These are phyloP conservation scores for Ahaetulla prasina DNA, from an alignment of 2,113 vertebrate species.

Conservation along the genomic window DNA sequence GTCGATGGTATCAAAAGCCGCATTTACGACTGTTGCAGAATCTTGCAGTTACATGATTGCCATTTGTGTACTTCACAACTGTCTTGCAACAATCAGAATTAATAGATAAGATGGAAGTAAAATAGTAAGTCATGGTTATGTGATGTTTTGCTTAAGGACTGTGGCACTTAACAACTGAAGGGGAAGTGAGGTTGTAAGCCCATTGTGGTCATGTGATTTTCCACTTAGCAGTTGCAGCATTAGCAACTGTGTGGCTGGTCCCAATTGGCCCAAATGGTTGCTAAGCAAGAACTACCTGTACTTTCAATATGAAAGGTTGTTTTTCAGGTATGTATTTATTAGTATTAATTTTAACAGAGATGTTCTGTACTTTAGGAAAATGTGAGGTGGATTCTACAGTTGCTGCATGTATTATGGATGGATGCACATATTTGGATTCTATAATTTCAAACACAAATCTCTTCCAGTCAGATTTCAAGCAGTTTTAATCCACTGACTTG, in stretches of 20 bases:
- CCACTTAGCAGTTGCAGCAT: background rate
- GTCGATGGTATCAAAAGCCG: too few relatives aligned
- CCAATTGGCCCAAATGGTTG: background rate
- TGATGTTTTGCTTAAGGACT: background rate
- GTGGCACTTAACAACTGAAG: background rate
- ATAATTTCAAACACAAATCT: background rate
- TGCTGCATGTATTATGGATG: background rate
- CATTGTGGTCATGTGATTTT: background rate
- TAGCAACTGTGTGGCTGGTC: background rate
- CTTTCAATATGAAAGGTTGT: background rate
- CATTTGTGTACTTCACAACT: background rate
- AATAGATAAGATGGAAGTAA: background rate
- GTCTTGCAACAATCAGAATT: background rate
- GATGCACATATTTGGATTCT: background rate
- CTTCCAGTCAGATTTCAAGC: background rate
- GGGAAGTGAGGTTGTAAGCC: background rate
- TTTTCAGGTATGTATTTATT: constrained; percentile 1
- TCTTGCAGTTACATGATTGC: background rate
- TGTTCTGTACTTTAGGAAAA: background rate
- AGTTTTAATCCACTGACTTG: background rate
- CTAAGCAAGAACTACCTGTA: background rate
- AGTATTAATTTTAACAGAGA: background rate
- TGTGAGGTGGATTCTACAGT: background rate
- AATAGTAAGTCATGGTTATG: background rate
- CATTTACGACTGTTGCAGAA: background rate